phyloP scores from a whole-genome alignment of 2,797 vertebrate genomes.

The Scomberomorus guttatus region DNA sequence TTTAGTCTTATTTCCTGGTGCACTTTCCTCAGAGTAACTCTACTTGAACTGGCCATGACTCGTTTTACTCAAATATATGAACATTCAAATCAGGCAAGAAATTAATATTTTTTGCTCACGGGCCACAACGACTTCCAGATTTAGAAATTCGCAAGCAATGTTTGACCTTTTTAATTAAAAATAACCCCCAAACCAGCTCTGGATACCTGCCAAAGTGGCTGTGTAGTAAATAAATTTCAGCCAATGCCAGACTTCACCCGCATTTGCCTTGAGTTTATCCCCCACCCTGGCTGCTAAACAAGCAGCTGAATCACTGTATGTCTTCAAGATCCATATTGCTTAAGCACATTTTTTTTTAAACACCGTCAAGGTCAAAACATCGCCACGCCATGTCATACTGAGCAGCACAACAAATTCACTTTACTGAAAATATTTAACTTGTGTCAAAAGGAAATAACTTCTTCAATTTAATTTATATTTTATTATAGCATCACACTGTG shows the following conservation, averaged over 20 bases:
- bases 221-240: slow-evolving; percentile 43
- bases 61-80: slow-evolving; percentile 32
- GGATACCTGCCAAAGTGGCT: slow-evolving; percentile 24
- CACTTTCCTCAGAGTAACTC: slow-evolving; percentile 32
- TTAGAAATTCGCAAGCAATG: slow-evolving; percentile 35
- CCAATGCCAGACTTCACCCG: slow-evolving; percentile 12
- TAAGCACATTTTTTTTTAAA: too few relatives aligned
- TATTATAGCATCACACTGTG: background rate
- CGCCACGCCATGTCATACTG: too few relatives aligned
- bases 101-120: slow-evolving; percentile 31
- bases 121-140: slow-evolving; percentile 34
- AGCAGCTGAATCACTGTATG: slow-evolving; percentile 1
- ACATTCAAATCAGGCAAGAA: slow-evolving; percentile 33
- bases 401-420: too few relatives aligned
- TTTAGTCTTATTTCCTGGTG: slow-evolving; percentile 35
- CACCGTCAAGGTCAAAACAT: too few relatives aligned
- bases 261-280: background rate
- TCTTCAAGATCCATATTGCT: too few relatives aligned
- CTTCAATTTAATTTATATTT: too few relatives aligned
- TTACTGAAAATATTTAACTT: too few relatives aligned
- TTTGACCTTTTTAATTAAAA: slow-evolving; percentile 61
- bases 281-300: slow-evolving; percentile 1
- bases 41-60: slow-evolving; percentile 35
- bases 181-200: slow-evolving; percentile 26
- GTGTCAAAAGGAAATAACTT: too few relatives aligned